Percentiles rank a stretch among this genome's conserved stretches.
Conservation (phyloP, 1,140 invertebrate genomes). For the Ceratitis capitata region DNA sequence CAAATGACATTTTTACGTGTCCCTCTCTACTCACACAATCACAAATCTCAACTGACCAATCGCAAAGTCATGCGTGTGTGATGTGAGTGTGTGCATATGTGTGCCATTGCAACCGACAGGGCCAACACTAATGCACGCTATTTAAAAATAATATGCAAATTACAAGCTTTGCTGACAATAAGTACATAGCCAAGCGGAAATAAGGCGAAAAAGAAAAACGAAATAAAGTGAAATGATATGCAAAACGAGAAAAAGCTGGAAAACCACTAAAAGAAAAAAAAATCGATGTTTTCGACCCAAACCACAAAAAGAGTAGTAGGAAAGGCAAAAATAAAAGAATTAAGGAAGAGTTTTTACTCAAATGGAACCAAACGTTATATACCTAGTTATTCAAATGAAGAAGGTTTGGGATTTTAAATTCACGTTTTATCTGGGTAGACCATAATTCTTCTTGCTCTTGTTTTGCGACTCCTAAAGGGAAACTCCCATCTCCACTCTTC, state of each 20-base stretch:
- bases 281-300: too few relatives aligned
- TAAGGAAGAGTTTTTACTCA: too few relatives aligned
- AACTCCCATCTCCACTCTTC: too few relatives aligned
- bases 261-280: neutral
- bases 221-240: neutral
- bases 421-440: too few relatives aligned
- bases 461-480: too few relatives aligned
- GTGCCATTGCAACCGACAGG: neutral
- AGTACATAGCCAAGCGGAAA: slow-evolving; percentile 9
- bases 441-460: too few relatives aligned
- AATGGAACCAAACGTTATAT: too few relatives aligned
- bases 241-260: neutral
- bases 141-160: slow-evolving; percentile 16
- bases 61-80: neutral
- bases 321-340: too few relatives aligned
- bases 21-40: neutral
- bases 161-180: slow-evolving; percentile 12
- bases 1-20: neutral
- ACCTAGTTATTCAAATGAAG: too few relatives aligned
- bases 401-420: too few relatives aligned
- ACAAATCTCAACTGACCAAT: neutral
- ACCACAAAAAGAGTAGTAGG: too few relatives aligned
- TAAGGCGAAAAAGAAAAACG: neutral
- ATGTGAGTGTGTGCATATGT: neutral
- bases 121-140: neutral